These are phyloP conservation scores for Macrophya annulata DNA, from an alignment of 2,888 invertebrate species.

Conservation along the genomic window DNA sequence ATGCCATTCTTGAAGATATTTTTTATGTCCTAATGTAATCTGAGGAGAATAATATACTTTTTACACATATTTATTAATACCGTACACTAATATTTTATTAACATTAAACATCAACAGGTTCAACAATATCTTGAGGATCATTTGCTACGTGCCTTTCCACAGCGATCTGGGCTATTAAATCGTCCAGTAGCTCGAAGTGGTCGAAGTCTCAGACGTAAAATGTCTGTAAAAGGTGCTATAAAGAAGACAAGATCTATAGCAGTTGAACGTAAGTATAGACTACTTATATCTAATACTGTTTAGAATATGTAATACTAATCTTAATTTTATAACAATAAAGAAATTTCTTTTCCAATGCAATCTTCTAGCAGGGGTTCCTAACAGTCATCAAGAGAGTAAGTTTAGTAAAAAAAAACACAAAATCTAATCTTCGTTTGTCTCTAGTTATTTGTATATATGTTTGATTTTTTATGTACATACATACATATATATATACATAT, in stretches of 20 bases:
- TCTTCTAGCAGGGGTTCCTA: constrained; percentile 69
- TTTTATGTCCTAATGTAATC: background rate
- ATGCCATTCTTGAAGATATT: background rate
- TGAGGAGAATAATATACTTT: background rate
- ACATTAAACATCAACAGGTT: constrained; percentile 83
- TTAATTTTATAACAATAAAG: constrained; percentile 53
- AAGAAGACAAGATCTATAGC: constrained; percentile 96
- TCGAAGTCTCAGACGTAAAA: constrained; percentile 85
- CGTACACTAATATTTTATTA: constrained; percentile 55
- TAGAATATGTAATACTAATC: constrained; percentile 32
- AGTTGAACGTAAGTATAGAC: constrained; percentile 89
- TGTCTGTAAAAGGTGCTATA: constrained; percentile 96
- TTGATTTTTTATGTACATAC: constrained; percentile 6
- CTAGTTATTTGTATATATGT: constrained; percentile 29
- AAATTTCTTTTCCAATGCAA: constrained; percentile 63
- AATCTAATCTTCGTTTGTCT: constrained; percentile 42
- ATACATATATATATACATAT: no score
- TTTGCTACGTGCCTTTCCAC: constrained; percentile 89
- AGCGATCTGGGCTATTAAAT: constrained; percentile 86
- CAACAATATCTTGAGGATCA: constrained; percentile 94
- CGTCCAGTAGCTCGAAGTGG: constrained; percentile 78
- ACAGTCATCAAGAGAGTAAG: constrained; percentile 73
- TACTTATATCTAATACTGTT: background rate
- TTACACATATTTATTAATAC: constrained; percentile 15
- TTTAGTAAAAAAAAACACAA: constrained; percentile 56